Evolutionary conservation across 2,797 vertebrate genomes (phyloP).

Genomic region (Chanos chanos): DNA sequence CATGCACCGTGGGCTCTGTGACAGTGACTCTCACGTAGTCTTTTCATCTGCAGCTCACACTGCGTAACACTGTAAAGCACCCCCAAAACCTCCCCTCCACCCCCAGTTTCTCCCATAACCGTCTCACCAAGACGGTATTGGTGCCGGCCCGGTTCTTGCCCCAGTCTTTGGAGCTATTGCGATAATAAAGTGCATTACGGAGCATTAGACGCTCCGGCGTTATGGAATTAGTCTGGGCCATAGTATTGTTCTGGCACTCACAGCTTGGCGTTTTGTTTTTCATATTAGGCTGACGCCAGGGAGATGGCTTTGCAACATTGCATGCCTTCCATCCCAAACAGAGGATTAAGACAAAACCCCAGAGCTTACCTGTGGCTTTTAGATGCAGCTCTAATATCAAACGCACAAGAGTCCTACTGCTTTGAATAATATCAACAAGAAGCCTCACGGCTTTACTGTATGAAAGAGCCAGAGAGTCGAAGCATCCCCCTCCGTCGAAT

Average conservation of each 20-base stretch:
- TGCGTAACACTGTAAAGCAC: not conserved
- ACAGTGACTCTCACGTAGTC: not conserved
- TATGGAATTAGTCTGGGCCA: conserved; percentile 9
- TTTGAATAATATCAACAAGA: conserved; percentile 40
- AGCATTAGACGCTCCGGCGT: conserved; percentile 1
- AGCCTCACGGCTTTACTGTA: conserved; percentile 9
- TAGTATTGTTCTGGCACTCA: not conserved
- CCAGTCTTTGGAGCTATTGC: not conserved
- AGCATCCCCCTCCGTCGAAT: too few relatives aligned
- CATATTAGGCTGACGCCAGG: conserved; percentile 5
- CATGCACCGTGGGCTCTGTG: not conserved
- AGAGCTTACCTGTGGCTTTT: conserved; percentile 53
- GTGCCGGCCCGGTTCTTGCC: conserved; percentile 1
- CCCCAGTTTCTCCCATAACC: conserved; percentile 7
- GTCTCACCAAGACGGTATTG: not conserved
- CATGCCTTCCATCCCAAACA: conserved; percentile 50
- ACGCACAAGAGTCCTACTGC: conserved; percentile 29
- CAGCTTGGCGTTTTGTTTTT: conserved; percentile 12
- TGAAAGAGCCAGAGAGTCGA: too few relatives aligned
- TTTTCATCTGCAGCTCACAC: conserved; percentile 8
- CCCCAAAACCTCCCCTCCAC: not conserved
- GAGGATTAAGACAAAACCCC: conserved; percentile 52
- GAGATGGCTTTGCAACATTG: conserved; percentile 28
- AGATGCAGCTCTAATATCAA: conserved; percentile 42
- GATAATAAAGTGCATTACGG: not conserved